Percentiles rank a stretch among this genome's conserved stretches.
Conservation (phyloP, 2,113 vertebrate genomes). For the Bucco capensis region DNA sequence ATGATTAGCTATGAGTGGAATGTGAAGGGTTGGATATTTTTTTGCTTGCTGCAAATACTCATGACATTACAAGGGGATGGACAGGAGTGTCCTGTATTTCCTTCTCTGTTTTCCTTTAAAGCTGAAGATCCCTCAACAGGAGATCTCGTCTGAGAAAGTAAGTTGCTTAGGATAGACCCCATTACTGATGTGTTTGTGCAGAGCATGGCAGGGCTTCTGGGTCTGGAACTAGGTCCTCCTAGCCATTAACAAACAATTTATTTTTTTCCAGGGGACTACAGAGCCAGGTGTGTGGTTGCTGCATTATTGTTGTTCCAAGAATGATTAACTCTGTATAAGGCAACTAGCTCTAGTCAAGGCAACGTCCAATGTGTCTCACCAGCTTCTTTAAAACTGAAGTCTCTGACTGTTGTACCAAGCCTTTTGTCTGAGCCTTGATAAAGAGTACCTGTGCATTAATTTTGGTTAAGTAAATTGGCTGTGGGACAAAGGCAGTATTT, state of each 20-base stretch:
- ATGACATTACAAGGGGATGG: fast-evolving
- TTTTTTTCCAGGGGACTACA: background rate
- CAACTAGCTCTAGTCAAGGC: background rate
- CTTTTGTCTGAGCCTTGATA: background rate
- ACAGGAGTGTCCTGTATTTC: background rate
- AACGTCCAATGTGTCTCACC: fast-evolving
- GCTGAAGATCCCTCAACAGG: background rate
- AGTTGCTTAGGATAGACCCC: background rate
- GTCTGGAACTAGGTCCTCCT: background rate
- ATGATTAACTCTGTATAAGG: background rate
- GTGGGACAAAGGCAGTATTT: background rate
- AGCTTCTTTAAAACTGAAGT: background rate
- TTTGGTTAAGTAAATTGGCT: background rate
- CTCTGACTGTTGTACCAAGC: background rate
- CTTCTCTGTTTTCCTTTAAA: background rate
- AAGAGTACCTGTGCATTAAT: background rate
- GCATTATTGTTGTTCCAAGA: background rate
- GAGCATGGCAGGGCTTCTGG: background rate
- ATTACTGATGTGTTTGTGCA: background rate
- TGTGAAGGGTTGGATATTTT: background rate
- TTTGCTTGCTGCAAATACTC: background rate
- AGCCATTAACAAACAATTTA: background rate
- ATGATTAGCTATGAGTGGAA: background rate
- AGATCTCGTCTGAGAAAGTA: background rate
- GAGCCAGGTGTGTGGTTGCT: background rate